Evolutionary conservation across 2,888 invertebrate genomes (phyloP).

Genomic region (Campoplex capitator): DNA sequence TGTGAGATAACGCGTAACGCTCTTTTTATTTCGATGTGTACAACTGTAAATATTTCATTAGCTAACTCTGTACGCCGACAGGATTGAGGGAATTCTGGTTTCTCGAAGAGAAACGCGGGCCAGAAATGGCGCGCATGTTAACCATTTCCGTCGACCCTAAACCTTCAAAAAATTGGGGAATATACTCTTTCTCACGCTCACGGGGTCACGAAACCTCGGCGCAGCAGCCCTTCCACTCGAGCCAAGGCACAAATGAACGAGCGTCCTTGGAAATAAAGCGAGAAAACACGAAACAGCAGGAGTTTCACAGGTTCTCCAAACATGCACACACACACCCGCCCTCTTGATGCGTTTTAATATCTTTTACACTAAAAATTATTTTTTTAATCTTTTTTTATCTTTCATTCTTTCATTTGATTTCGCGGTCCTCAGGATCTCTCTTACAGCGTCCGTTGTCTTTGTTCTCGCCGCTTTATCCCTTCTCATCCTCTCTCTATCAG

Average conservation of each 20-base stretch:
- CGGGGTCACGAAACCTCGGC: slow-evolving; percentile 6
- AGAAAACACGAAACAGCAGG: slow-evolving; percentile 20
- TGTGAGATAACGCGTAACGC: background rate
- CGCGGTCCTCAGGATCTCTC: slow-evolving; percentile 36
- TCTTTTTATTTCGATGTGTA: background rate
- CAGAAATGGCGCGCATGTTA: too few relatives aligned
- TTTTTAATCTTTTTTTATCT: background rate
- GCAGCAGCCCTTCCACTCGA: slow-evolving; percentile 37
- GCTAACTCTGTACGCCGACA: background rate
- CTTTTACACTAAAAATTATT: slow-evolving; percentile 27
- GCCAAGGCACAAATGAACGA: slow-evolving; percentile 47
- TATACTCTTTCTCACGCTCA: slow-evolving; percentile 20
- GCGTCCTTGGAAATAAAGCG: background rate
- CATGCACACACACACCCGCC: background rate
- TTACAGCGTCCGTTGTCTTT: slow-evolving; percentile 43
- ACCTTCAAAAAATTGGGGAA: slow-evolving; percentile 24
- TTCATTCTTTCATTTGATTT: slow-evolving; percentile 32
- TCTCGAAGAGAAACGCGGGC: too few relatives aligned
- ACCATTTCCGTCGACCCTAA: background rate
- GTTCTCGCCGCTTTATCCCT: slow-evolving; percentile 45
- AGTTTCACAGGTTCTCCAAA: slow-evolving; percentile 49
- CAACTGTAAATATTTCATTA: background rate
- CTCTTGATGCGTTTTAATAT: slow-evolving; percentile 51
- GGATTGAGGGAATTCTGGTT: background rate
- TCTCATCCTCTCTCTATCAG: slow-evolving; percentile 1